Evolutionary conservation across 2,113 vertebrate species (phyloP).

Genomic region (Scortum barcoo): DNA sequence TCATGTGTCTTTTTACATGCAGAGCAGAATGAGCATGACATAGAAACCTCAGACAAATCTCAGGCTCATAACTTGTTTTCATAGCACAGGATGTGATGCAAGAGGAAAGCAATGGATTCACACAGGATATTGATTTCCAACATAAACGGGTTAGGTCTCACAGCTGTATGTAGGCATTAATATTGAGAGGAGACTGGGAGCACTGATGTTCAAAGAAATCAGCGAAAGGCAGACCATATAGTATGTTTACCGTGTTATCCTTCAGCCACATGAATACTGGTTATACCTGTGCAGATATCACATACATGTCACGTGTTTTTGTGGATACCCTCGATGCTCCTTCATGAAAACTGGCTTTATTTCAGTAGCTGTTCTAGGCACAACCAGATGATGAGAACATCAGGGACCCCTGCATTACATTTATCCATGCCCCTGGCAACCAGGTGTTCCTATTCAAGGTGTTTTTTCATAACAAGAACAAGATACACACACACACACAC

Average conservation of each 20-base stretch:
- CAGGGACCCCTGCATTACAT: neutral
- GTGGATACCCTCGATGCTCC: neutral
- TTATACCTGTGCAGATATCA: conserved; percentile 2
- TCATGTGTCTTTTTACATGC: conserved; percentile 4
- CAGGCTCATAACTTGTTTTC: conserved; percentile 53
- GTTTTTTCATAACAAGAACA: neutral
- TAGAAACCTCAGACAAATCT: conserved; percentile 43
- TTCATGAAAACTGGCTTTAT: conserved; percentile 11
- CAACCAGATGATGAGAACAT: neutral
- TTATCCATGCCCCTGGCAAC: too few species aligned
- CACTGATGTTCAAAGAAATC: conserved; percentile 66
- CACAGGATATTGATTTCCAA: conserved; percentile 65
- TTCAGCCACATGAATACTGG: neutral
- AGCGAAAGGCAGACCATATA: conserved; percentile 24
- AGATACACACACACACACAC: too few species aligned
- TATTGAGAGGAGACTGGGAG: conserved; percentile 49
- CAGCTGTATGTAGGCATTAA: conserved; percentile 64
- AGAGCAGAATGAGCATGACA: conserved; percentile 32
- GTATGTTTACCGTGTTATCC: conserved; percentile 18
- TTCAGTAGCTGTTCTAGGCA: neutral
- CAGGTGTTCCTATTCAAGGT: neutral
- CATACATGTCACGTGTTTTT: neutral
- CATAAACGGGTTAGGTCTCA: conserved; percentile 63
- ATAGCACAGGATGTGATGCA: conserved; percentile 73
- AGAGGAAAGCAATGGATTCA: conserved; percentile 77